Percentiles rank a stretch among this genome's conserved stretches.
Evolutionary conservation across 2,797 vertebrate genomes (phyloP).

Genomic region (Corythornis leucogaster): DNA sequence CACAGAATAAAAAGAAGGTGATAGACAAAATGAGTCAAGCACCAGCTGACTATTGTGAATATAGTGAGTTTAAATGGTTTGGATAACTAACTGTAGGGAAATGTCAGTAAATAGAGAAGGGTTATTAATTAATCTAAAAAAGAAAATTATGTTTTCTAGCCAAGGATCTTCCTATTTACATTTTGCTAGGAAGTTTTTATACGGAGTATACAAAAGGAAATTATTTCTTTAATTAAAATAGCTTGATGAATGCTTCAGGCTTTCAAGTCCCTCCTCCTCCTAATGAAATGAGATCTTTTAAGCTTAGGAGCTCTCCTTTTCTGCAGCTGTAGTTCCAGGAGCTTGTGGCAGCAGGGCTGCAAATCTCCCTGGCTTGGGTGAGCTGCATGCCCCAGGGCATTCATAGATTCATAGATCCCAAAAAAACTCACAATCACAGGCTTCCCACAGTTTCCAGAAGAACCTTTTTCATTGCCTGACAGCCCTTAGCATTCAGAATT

Average conservation of each 20-base stretch:
- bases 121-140: constrained; percentile 18
- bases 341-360: background rate
- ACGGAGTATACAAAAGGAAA: background rate
- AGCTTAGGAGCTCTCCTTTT: background rate
- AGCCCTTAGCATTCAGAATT: background rate
- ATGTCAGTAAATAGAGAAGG: background rate
- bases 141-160: background rate
- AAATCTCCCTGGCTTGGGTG: background rate
- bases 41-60: background rate
- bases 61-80: background rate
- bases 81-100: background rate
- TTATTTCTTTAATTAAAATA: constrained; percentile 41
- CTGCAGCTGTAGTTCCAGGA: background rate
- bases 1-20: background rate
- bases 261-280: background rate
- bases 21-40: background rate
- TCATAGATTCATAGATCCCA: background rate
- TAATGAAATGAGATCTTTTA: background rate
- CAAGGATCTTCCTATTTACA: background rate
- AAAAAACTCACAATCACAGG: background rate
- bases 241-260: constrained; percentile 20
- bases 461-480: background rate
- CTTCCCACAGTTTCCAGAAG: background rate
- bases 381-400: background rate
- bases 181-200: constrained; percentile 32